Percentiles rank a stretch among this genome's conserved stretches.
Conservation (phyloP, 2,797 vertebrate genomes). For the Lutjanus argentimaculatus region DNA sequence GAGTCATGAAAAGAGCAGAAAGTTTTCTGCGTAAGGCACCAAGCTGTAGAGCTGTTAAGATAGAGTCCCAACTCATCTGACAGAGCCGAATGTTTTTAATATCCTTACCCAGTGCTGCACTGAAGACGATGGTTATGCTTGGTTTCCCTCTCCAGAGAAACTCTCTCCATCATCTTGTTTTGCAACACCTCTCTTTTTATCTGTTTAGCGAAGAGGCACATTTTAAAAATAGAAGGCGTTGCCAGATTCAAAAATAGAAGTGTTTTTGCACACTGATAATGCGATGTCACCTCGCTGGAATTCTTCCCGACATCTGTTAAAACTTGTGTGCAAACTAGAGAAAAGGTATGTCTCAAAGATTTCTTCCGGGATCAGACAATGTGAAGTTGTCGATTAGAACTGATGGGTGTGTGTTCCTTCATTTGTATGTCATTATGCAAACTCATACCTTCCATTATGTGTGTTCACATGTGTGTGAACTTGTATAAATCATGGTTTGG, state of each 20-base stretch:
- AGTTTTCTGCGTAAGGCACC: conserved; percentile 35
- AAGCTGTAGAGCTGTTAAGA: conserved; percentile 31
- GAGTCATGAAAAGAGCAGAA: conserved; percentile 46
- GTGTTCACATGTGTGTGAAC: background rate
- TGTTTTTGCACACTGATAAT: conserved; percentile 47
- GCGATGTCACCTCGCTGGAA: conserved; percentile 29
- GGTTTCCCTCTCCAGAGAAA: conserved; percentile 53
- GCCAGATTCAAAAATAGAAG: conserved; percentile 60
- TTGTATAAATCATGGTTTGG: background rate
- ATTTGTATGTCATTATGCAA: background rate
- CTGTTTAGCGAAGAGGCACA: conserved; percentile 47
- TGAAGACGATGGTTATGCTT: conserved; percentile 48
- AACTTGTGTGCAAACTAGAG: background rate
- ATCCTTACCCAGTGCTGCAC: conserved; percentile 32
- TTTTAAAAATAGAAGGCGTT: conserved; percentile 69
- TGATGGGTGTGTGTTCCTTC: background rate
- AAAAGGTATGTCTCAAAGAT: background rate
- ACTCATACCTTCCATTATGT: background rate
- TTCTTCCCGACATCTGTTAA: conserved; percentile 40
- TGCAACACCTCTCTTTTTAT: conserved; percentile 54
- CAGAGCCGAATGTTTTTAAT: conserved; percentile 46
- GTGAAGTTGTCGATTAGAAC: conserved; percentile 11
- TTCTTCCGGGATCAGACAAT: conserved; percentile 9
- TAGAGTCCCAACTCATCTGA: conserved; percentile 30
- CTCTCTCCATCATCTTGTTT: conserved; percentile 50